Conservation (phyloP, 92 coral and sea anemone species). For the Actinernus sp. region DNA sequence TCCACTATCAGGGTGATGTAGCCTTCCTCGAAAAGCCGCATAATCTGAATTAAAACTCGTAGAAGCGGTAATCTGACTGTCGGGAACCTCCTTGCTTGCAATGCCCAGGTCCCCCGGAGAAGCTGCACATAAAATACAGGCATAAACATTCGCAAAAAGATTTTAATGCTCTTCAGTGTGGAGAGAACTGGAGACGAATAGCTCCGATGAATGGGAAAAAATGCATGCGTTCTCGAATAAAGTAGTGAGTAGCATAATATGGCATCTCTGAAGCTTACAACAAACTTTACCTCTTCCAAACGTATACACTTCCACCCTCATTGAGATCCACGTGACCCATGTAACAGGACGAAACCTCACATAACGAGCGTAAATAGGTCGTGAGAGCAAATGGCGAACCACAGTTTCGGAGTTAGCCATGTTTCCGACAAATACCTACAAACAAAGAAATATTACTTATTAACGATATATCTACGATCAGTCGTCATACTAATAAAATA, state of each 20-base stretch:
- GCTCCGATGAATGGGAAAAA: too few relatives aligned
- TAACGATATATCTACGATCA: too few relatives aligned
- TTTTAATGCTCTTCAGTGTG: too few relatives aligned
- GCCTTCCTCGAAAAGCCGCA: not conserved
- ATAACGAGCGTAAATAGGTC: constrained; percentile 13
- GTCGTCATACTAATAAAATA: too few relatives aligned
- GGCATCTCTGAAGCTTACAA: too few relatives aligned
- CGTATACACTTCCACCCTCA: constrained; percentile 30
- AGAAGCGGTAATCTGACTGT: constrained; percentile 24
- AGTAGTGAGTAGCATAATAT: too few relatives aligned
- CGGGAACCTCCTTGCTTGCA: constrained; percentile 13
- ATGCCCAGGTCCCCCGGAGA: constrained; percentile 30
- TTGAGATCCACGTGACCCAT: not conserved
- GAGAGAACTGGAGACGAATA: too few relatives aligned
- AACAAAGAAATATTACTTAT: not conserved
- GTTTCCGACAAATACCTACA: constrained; percentile 13
- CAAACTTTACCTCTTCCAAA: constrained; percentile 30
- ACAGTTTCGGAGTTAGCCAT: constrained; percentile 6
- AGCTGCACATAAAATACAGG: not conserved
- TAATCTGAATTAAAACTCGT: not conserved
- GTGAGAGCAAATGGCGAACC: constrained; percentile 15
- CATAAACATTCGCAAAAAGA: too few relatives aligned
- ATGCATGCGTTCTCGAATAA: too few relatives aligned
- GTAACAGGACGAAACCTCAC: constrained; percentile 14
- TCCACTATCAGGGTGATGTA: not conserved